A percentile compares a stretch with the other conserved stretches of the same genome.
These are phyloP conservation scores for Leuciscus idus DNA, from an alignment of 2,113 vertebrate species.

Conservation along the genomic window DNA sequence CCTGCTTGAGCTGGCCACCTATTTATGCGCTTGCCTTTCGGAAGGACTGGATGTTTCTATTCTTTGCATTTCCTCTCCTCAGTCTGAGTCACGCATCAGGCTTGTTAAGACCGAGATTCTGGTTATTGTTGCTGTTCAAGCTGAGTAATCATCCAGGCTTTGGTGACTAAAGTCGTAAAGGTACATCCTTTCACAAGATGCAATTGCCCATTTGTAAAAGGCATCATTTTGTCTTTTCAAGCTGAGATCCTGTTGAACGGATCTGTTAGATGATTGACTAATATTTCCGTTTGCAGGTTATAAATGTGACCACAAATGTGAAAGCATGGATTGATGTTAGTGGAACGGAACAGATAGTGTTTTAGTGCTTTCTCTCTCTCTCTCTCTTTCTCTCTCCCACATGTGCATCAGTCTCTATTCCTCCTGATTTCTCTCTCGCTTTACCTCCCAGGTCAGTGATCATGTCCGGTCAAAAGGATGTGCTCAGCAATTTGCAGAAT, in stretches of 20 bases:
- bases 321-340: slow-evolving; percentile 7
- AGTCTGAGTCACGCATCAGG: slow-evolving; percentile 35
- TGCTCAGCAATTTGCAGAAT: slow-evolving; percentile 58
- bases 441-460: slow-evolving; percentile 40
- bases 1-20: slow-evolving; percentile 20
- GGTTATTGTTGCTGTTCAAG: slow-evolving; percentile 27
- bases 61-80: slow-evolving; percentile 34
- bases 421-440: background rate
- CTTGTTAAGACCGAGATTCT: slow-evolving; percentile 30
- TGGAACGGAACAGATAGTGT: slow-evolving; percentile 33
- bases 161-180: slow-evolving; percentile 26
- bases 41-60: slow-evolving; percentile 49
- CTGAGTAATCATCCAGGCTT: slow-evolving; percentile 41
- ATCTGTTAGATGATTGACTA: background rate
- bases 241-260: background rate
- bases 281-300: slow-evolving; percentile 17
- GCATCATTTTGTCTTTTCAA: slow-evolving; percentile 3
- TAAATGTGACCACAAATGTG: slow-evolving; percentile 12
- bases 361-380: slow-evolving; percentile 16
- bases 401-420: background rate
- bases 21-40: slow-evolving; percentile 13
- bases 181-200: slow-evolving; percentile 22
- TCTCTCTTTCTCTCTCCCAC: background rate
- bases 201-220: slow-evolving; percentile 25
- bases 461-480: slow-evolving; percentile 55